Conservation (phyloP, 2,797 vertebrate species). For the Danio jaintianensis region DNA sequence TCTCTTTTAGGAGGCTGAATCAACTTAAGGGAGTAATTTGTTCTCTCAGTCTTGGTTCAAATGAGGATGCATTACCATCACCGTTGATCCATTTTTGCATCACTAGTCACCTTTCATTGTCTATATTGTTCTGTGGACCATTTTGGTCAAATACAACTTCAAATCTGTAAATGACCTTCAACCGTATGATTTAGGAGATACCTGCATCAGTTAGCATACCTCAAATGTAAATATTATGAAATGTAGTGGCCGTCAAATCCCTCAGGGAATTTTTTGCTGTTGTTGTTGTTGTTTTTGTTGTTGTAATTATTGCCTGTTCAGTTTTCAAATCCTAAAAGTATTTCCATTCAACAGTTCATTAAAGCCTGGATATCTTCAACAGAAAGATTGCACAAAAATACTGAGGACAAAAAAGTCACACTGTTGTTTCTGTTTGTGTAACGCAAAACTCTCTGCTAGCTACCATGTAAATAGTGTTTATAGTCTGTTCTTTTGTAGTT, state of each 20-base stretch:
- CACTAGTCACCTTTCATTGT: slow-evolving; percentile 41
- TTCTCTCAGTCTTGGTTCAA: slow-evolving; percentile 21
- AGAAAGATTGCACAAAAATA: slow-evolving; percentile 43
- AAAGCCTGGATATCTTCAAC: slow-evolving; percentile 4
- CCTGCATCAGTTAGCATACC: slow-evolving; percentile 67
- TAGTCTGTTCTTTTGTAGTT: slow-evolving; percentile 84
- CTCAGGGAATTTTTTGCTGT: slow-evolving; percentile 77
- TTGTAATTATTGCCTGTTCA: slow-evolving; percentile 52
- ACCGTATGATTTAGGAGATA: slow-evolving; percentile 57
- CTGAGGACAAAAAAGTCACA: slow-evolving; percentile 42
- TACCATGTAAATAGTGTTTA: slow-evolving; percentile 85
- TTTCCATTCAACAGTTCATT: slow-evolving; percentile 40
- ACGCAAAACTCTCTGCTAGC: slow-evolving; percentile 71
- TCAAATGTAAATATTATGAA: slow-evolving; percentile 69
- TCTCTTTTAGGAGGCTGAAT: slow-evolving; percentile 23
- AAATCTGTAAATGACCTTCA: slow-evolving; percentile 31
- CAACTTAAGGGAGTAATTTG: not conserved
- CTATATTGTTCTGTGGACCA: slow-evolving; percentile 14
- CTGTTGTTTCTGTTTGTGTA: slow-evolving; percentile 64
- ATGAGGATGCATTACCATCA: slow-evolving; percentile 19
- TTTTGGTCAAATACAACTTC: slow-evolving; percentile 34
- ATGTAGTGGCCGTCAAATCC: slow-evolving; percentile 75
- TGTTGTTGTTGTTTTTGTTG: slow-evolving; percentile 40
- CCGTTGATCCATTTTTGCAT: slow-evolving; percentile 10
- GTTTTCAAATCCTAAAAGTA: slow-evolving; percentile 47